phyloP scores from a whole-genome alignment of 1,140 invertebrate genomes.

The Eupeodes corollae region DNA sequence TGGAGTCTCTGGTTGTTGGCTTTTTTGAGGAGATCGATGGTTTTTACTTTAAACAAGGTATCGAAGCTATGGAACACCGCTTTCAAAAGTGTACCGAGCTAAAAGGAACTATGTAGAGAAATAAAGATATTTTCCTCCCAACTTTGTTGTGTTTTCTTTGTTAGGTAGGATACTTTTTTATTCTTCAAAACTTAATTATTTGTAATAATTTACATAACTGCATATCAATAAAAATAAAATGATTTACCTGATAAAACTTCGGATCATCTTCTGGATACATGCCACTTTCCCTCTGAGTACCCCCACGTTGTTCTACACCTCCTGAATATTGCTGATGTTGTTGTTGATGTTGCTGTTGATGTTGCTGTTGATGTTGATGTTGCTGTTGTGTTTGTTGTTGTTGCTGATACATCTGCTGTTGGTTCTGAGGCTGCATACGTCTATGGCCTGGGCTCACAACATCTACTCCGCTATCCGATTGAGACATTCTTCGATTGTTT shows the following conservation, averaged over 20 bases:
- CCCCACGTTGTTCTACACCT: slow-evolving; percentile 3
- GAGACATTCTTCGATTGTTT: slow-evolving; percentile 37
- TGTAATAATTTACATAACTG: too few relatives aligned
- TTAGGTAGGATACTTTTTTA: too few relatives aligned
- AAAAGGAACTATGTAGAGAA: too few relatives aligned
- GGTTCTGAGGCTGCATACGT: slow-evolving; percentile 21
- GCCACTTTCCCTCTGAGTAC: neutral
- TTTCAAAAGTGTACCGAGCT: too few relatives aligned
- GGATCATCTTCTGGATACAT: slow-evolving; percentile 48
- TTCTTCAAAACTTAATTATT: too few relatives aligned
- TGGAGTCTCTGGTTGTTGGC: too few relatives aligned
- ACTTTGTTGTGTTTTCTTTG: too few relatives aligned
- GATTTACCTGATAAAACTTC: slow-evolving; percentile 41
- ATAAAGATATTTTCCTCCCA: too few relatives aligned
- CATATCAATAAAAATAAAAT: neutral
- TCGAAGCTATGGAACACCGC: too few relatives aligned
- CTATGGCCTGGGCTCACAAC: slow-evolving; percentile 21
- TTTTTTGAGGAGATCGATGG: too few relatives aligned
- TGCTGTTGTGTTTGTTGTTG: too few relatives aligned
- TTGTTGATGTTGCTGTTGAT: slow-evolving; percentile 14
- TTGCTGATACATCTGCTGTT: slow-evolving; percentile 21
- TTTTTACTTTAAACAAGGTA: too few relatives aligned
- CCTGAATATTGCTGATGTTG: slow-evolving; percentile 12
- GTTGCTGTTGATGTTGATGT: slow-evolving; percentile 23
- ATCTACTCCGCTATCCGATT: slow-evolving; percentile 30